A percentile compares a stretch with the other conserved stretches of the same genome.
Evolutionary conservation across 2,797 vertebrate genomes (phyloP).

Genomic region (Anguilla megastoma): DNA sequence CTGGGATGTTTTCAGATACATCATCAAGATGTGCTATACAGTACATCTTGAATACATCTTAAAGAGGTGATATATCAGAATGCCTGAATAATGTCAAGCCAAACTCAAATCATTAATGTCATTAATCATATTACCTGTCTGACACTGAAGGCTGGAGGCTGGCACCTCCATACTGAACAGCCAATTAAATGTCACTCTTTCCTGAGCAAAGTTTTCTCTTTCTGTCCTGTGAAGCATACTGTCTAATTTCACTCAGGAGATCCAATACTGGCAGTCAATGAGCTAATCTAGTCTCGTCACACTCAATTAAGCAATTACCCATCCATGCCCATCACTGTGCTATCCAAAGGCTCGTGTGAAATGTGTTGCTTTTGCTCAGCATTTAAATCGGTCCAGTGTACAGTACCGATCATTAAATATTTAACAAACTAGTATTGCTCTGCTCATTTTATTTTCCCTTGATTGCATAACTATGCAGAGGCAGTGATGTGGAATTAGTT

Average conservation of each 20-base stretch:
- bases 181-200: constrained; percentile 4
- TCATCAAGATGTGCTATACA: background rate
- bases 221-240: constrained; percentile 54
- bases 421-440: background rate
- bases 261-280: constrained; percentile 63
- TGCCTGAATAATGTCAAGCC: background rate
- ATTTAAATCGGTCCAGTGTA: constrained; percentile 24
- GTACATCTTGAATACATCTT: background rate
- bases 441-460: background rate
- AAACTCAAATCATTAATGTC: background rate
- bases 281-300: constrained; percentile 67
- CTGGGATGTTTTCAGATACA: background rate
- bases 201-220: constrained; percentile 39
- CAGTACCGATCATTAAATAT: background rate
- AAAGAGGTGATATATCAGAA: background rate
- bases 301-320: constrained; percentile 66
- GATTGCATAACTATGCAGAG: background rate
- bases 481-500: background rate
- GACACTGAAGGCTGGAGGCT: background rate
- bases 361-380: constrained; percentile 41
- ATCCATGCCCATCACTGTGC: constrained; percentile 52
- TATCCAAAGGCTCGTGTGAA: constrained; percentile 47
- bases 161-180: background rate
- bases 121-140: background rate
- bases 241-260: constrained; percentile 66